phyloP scores from a whole-genome alignment of 1,140 invertebrate genomes.

The Streblospio benedicti region DNA sequence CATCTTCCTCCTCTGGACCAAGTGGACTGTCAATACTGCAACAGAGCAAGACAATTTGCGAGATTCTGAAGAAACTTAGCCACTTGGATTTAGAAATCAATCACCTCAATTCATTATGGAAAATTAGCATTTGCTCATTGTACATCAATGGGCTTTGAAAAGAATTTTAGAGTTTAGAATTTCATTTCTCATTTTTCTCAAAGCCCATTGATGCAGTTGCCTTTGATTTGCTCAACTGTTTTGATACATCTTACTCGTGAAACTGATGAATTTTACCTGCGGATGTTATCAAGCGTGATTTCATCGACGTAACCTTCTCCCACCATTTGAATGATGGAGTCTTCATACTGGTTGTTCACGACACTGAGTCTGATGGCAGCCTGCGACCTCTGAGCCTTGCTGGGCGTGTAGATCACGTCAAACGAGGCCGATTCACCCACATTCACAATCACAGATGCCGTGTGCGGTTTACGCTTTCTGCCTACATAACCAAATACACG shows the following conservation, averaged over 20 bases:
- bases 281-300: conserved; percentile 44
- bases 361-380: conserved; percentile 39
- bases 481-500: conserved; percentile 23
- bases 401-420: conserved; percentile 35
- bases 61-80: no score
- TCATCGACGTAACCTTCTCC: conserved; percentile 48
- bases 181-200: no score
- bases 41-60: no score
- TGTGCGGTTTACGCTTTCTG: conserved; percentile 33
- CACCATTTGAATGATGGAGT: conserved; percentile 42
- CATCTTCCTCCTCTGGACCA: conserved; percentile 28
- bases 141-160: no score
- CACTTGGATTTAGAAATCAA: no score
- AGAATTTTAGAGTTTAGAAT: no score
- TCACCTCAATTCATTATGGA: no score
- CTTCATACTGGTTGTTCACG: conserved; percentile 47
- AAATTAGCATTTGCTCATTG: no score
- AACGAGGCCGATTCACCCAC: conserved; percentile 37
- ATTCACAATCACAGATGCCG: conserved; percentile 39
- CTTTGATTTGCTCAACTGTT: no score
- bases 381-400: conserved; percentile 33
- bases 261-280: conserved; percentile 18
- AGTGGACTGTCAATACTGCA: conserved; percentile 15
- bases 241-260: no score
- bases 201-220: no score